Percentiles rank a stretch among this genome's conserved stretches.
Evolutionary conservation across 2,113 vertebrate genomes (phyloP).

Genomic region (Phalacrocorax brasilianus): DNA sequence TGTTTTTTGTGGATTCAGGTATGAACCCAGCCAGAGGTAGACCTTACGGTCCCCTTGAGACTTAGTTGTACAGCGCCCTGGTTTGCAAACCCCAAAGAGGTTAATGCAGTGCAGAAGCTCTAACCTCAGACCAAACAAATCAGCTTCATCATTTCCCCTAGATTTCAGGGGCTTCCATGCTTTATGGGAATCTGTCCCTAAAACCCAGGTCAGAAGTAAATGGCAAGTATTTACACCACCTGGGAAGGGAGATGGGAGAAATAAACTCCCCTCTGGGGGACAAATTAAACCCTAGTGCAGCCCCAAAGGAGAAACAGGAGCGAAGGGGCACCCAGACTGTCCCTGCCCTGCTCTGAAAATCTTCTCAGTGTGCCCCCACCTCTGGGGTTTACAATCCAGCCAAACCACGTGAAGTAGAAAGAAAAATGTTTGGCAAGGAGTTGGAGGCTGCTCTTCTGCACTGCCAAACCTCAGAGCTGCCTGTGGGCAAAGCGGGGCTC

Average conservation of each 20-base stretch:
- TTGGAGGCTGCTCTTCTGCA: not conserved
- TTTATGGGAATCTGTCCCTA: not conserved
- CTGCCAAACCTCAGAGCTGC: conserved; percentile 43
- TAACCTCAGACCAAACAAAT: not conserved
- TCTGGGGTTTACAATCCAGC: not conserved
- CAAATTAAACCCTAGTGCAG: not conserved
- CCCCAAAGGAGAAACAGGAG: not conserved
- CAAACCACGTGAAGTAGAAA: not conserved
- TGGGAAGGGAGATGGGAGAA: not conserved
- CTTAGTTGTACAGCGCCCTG: not conserved
- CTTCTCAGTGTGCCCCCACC: not conserved
- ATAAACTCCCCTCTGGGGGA: not conserved
- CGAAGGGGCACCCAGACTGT: not conserved
- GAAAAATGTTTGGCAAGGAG: not conserved
- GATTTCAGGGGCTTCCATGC: not conserved
- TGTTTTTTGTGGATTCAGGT: not conserved
- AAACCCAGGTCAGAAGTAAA: not conserved
- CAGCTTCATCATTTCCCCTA: not conserved
- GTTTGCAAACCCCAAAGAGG: not conserved
- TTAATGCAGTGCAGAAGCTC: not conserved
- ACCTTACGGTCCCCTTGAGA: not conserved
- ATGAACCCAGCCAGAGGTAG: not conserved
- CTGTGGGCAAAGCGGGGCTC: not conserved
- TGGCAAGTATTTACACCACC: not conserved
- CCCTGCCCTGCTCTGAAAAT: not conserved